Evolutionary conservation across 2,797 vertebrate species (phyloP), one percentile per base, ranked within the genome.

Genomic region (Gymnocypris eckloni): DNA sequence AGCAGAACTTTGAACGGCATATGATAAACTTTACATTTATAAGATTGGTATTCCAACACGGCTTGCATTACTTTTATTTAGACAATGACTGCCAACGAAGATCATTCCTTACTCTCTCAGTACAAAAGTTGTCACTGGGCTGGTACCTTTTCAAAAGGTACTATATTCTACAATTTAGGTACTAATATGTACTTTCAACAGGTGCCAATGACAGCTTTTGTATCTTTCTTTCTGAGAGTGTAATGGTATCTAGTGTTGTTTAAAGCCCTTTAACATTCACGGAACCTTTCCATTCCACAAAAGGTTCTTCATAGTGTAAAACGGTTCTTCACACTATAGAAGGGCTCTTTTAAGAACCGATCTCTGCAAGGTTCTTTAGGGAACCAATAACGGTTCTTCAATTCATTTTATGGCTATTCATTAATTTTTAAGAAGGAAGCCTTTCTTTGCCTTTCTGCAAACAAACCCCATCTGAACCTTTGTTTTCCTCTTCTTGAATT

Each of bases 11-110:
- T 86, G 71, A 83, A 66, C 0, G 9, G 25, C 71, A 39, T 66
- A 54, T 85, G 59, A 64, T 86, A n/a, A 82, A 56, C 20, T 48
- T 80, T 52, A 25, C 50, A 66, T 78, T 83, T 39, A 45, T 80
- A 48, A 43, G 15, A 45, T 12, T 15, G 4, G n/a, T 59, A 73
- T 39, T 86, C 22, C 81, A 75, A 70, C 11, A 72, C 20, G 22
- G 10, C 16, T 77, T 25, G 52, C 22, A 52, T 52, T 48, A 28
- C 41, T 85, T 48, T 2, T 67, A 41, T 61, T 41, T 56, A 72
- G 22, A 25, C 37, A 81, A 16, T 41, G 33, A 82, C 41, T 56
- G 20, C 54, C 64, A 67, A 37, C 8, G 8, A 39, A 69, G 37
- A 18, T 37, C 1, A 7, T 37, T 67, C 28, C 28, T 67, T 18